Conservation (phyloP, 2,888 invertebrate genomes). For the Girardia tigrina region DNA sequence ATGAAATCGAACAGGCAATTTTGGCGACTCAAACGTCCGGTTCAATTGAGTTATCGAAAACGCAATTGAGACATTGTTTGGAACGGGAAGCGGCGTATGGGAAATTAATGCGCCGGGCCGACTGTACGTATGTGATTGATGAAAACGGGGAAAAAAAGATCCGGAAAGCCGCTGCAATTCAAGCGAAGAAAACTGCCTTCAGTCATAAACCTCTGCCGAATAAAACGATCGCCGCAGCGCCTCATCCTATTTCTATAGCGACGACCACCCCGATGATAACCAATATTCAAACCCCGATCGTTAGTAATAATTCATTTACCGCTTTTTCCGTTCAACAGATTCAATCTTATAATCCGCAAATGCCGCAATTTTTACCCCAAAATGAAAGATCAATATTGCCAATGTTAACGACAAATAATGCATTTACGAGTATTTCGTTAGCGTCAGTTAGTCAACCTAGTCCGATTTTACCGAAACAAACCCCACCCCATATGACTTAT, state of each 20-base stretch:
- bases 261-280: conserved; percentile 1
- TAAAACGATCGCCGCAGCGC: background rate
- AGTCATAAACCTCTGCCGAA: background rate
- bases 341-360: conserved; percentile 5
- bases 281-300: conserved; percentile 14
- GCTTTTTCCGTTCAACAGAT: background rate
- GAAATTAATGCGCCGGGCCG: background rate
- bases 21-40: background rate
- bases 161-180: background rate
- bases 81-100: conserved; percentile 32
- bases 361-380: background rate
- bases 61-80: background rate
- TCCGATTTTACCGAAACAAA: conserved; percentile 15
- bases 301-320: conserved; percentile 15
- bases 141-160: conserved; percentile 30
- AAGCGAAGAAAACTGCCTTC: background rate
- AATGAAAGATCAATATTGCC: background rate
- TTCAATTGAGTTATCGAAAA: background rate
- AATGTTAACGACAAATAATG: conserved; percentile 4
- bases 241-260: background rate
- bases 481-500: background rate
- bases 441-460: conserved; percentile 8
- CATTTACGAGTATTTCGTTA: background rate
- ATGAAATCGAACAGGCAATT: conserved; percentile 15
- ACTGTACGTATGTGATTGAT: conserved; percentile 32